These are phyloP conservation scores for Pluvianellus socialis DNA, from an alignment of 2,113 vertebrate genomes.

Conservation along the genomic window DNA sequence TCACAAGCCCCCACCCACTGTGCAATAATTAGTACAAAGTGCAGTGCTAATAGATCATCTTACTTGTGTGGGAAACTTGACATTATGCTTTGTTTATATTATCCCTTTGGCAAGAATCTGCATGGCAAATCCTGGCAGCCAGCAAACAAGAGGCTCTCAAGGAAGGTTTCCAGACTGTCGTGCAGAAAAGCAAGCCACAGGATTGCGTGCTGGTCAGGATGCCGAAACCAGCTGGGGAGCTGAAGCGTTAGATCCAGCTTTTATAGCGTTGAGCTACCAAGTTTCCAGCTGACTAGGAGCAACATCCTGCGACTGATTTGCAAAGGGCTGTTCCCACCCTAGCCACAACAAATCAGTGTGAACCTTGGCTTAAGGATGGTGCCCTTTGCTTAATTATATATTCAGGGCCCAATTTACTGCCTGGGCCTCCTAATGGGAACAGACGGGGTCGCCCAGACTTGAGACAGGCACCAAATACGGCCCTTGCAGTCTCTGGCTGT, in stretches of 20 bases:
- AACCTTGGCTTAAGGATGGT: constrained; percentile 65
- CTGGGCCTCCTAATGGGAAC: constrained; percentile 58
- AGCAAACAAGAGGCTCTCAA: constrained; percentile 65
- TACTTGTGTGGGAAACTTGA: constrained; percentile 70
- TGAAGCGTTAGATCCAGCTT: constrained; percentile 59
- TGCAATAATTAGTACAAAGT: constrained; percentile 75
- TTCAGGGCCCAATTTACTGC: constrained; percentile 61
- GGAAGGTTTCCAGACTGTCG: constrained; percentile 67
- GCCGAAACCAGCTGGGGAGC: constrained; percentile 64
- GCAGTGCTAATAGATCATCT: constrained; percentile 71
- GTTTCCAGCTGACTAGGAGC: constrained; percentile 66
- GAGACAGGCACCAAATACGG: constrained; percentile 1
- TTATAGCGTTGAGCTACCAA: constrained; percentile 42
- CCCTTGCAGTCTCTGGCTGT: constrained; percentile 12
- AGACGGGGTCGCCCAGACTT: constrained; percentile 50
- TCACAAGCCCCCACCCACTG: constrained; percentile 72
- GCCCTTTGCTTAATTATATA: constrained; percentile 70
- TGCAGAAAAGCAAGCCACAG: constrained; percentile 63
- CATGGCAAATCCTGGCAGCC: constrained; percentile 72
- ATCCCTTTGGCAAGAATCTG: constrained; percentile 69
- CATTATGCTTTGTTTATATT: constrained; percentile 73
- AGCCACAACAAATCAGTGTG: constrained; percentile 67
- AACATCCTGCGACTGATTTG: constrained; percentile 62
- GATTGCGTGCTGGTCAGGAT: constrained; percentile 66
- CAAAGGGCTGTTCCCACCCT: constrained; percentile 62